These are phyloP conservation scores for Pogonomyrmex californicus DNA, from an alignment of 1,140 invertebrate species.

Conservation along the genomic window DNA sequence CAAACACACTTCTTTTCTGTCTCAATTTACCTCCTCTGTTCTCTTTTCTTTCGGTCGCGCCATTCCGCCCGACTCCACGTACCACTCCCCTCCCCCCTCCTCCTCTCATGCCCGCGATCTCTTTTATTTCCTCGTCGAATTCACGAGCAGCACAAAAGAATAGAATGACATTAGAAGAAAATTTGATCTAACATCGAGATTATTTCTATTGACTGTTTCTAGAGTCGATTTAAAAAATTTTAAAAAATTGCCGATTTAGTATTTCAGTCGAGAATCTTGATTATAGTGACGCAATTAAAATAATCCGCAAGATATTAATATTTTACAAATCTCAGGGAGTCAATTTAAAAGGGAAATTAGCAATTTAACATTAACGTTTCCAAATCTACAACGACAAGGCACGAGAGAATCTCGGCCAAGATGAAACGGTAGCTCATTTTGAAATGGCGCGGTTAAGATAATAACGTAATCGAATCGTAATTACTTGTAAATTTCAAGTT, in stretches of 20 bases:
- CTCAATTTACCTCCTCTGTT: constrained; percentile 29
- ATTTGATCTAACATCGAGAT: constrained; percentile 3
- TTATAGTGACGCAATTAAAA: not conserved
- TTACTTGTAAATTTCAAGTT: constrained; percentile 18
- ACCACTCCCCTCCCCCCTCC: too few species aligned
- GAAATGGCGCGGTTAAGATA: constrained; percentile 30
- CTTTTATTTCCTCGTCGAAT: not conserved
- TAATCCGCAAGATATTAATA: constrained; percentile 19
- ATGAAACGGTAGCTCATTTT: not conserved
- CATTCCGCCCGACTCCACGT: not conserved
- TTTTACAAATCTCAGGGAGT: constrained; percentile 1
- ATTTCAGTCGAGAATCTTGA: constrained; percentile 6
- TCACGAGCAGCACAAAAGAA: not conserved
- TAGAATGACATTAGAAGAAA: not conserved
- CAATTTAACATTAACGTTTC: constrained; percentile 26
- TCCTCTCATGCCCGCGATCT: not conserved
- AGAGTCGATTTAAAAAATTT: not conserved
- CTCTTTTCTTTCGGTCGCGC: not conserved
- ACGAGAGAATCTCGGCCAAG: not conserved
- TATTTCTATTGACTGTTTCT: not conserved
- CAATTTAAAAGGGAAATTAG: constrained; percentile 7
- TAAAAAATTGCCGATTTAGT: not conserved
- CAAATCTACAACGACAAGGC: not conserved
- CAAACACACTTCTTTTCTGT: constrained; percentile 38
- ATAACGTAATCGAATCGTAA: not conserved